Percentiles rank a stretch among this genome's conserved stretches.
Conservation (phyloP, 92 coral and sea anemone species). For the Palythoa grandiflora region DNA sequence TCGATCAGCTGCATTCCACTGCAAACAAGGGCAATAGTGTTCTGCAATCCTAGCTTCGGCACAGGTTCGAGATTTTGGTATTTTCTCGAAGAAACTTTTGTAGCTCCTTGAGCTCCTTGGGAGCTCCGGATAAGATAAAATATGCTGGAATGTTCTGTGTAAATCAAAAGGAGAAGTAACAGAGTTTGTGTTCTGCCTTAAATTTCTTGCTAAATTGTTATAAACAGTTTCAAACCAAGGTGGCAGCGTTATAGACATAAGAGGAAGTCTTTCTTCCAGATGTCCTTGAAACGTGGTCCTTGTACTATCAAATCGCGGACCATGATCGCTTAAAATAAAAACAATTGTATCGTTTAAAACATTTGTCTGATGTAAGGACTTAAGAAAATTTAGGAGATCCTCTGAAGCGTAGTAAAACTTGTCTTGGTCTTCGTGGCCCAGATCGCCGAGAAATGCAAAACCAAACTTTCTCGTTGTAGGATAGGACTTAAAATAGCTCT, state of each 20-base stretch:
- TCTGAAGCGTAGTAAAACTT: slow-evolving; percentile 13
- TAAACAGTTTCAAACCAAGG: slow-evolving; percentile 52
- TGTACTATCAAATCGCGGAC: slow-evolving; percentile 45
- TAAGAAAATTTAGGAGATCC: slow-evolving; percentile 2
- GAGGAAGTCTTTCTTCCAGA: slow-evolving; percentile 57
- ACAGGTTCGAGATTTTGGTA: slow-evolving; percentile 75
- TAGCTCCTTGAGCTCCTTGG: slow-evolving; percentile 62
- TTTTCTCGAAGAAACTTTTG: slow-evolving; percentile 62
- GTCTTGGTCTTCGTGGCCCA: slow-evolving; percentile 42
- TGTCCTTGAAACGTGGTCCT: slow-evolving; percentile 52
- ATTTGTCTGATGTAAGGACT: slow-evolving; percentile 23
- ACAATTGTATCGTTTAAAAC: slow-evolving; percentile 53
- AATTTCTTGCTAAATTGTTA: slow-evolving; percentile 40
- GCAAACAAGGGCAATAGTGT: slow-evolving; percentile 95
- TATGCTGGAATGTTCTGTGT: slow-evolving; percentile 54
- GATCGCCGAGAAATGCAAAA: slow-evolving; percentile 51
- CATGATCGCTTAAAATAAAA: slow-evolving; percentile 54
- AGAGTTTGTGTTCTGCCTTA: slow-evolving; percentile 38
- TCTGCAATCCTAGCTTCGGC: slow-evolving; percentile 79
- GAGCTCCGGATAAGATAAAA: slow-evolving; percentile 46
- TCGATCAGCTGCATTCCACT: slow-evolving; percentile 66
- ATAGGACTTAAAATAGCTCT: slow-evolving; percentile 50
- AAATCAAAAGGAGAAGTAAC: slow-evolving; percentile 55
- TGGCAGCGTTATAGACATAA: slow-evolving; percentile 48
- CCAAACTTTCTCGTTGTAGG: slow-evolving; percentile 51